Base-by-base conservation (phyloP, 2,797 vertebrate species). In the Crocidura indochinensis region DNA sequence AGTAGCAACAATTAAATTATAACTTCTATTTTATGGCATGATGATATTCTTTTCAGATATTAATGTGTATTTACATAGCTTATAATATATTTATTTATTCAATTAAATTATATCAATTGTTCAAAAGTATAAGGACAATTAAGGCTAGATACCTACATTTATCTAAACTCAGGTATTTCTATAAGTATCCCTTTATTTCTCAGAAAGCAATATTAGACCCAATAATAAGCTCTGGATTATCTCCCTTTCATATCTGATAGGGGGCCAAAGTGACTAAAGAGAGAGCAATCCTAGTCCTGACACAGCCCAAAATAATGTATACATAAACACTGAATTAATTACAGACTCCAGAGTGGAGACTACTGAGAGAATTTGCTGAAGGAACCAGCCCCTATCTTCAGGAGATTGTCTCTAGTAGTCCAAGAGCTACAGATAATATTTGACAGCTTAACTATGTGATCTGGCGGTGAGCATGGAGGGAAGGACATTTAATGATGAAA, bases 1-100 rank as follows among this genome's bases (percentile, higher is more conserved):
- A 10, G 6, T 15, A 44, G 29, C 15, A 8, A 64, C 24, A 20
- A n/a, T 46, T 14, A 46, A n/a, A 79, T 77, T 5, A 29, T 3
- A 12, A 47, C 26, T 84, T 91, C 73, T 56, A 31, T 60, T 31
- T 92, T 67, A 38, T 38, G 14, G 51, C 2, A 82, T 82, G 38
- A 47, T 2, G n/a, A 80, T 17, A 49, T 4, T 64, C 65, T 38
- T 72, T 27, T 8, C 77, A 2, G 38, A 19, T 74, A 72, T 0
- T 15, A 56, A 31, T 68, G 10, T 38, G 38, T 38, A 38, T 38
- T 38, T 38, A 38, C 38, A 38, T 38, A 38, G 38, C 5, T 51
- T 51, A 1, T 49, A 49, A 73, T 88, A 60, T n/a, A 44, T 60
- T 86, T 29, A 12, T 15, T 89, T 49, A 49, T 73, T 85, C 65